phyloP scores from a whole-genome alignment of 2,888 invertebrate species.

The Periphyllus acericola region DNA sequence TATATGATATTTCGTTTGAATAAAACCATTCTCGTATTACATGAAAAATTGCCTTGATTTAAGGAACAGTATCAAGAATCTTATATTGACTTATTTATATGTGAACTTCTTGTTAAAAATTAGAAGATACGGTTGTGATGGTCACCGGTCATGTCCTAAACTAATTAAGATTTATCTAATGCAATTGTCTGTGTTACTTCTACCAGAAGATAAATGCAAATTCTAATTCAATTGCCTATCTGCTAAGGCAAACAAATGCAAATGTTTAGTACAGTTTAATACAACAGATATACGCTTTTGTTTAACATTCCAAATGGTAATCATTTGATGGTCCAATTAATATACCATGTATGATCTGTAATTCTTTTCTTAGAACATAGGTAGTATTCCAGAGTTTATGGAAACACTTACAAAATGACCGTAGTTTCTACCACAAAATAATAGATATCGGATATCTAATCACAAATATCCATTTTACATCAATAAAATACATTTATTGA shows the following conservation, averaged over 20 bases:
- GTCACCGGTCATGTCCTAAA: neutral
- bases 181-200: neutral
- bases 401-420: neutral
- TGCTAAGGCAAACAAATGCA: neutral
- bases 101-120: neutral
- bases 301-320: neutral
- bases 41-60: neutral
- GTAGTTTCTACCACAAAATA: neutral
- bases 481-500: no score
- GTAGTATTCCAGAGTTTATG: neutral
- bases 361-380: neutral
- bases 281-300: neutral
- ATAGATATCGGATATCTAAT: no score
- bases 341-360: neutral
- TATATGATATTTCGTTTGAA: no score
- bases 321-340: neutral
- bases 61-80: neutral
- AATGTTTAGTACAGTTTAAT: neutral
- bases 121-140: neutral
- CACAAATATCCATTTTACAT: no score
- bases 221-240: neutral
- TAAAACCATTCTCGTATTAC: no score
- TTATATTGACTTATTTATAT: neutral
- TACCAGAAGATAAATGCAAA: neutral
- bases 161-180: constrained; percentile 1